phyloP scores from a whole-genome alignment of 2,113 vertebrate genomes.

The Lepus europaeus region DNA sequence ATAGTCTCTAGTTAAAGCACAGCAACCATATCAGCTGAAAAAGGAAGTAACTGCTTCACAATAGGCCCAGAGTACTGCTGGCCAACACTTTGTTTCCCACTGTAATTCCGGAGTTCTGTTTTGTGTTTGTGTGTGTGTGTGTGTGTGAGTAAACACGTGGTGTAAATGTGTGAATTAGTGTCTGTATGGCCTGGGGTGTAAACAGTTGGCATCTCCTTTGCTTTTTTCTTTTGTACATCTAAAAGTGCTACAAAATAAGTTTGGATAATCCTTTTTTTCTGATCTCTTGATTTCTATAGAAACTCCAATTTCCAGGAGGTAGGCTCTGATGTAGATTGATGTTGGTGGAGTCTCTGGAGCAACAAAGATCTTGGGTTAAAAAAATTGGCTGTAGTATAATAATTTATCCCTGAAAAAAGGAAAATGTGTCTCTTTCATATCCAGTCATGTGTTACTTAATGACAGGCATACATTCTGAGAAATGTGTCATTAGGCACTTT shows the following conservation, averaged over 20 bases:
- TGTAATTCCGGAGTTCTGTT: background rate
- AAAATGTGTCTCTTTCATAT: background rate
- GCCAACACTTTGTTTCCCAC: background rate
- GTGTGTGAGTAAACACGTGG: background rate
- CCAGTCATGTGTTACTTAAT: too few species aligned
- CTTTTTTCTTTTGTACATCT: background rate
- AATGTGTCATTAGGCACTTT: too few species aligned
- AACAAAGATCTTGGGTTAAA: background rate
- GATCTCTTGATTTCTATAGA: slow-evolving; percentile 13
- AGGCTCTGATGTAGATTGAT: background rate
- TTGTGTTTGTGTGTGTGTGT: background rate
- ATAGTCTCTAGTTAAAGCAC: slow-evolving; percentile 22
- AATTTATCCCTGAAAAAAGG: background rate
- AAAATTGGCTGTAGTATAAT: background rate
- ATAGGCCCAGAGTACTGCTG: background rate
- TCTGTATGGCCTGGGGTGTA: background rate
- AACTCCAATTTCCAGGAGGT: background rate
- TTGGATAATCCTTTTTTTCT: background rate
- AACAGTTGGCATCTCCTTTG: background rate
- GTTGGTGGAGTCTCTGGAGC: background rate
- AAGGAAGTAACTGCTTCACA: background rate
- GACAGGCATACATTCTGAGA: too few species aligned
- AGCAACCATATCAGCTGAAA: background rate
- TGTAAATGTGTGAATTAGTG: background rate
- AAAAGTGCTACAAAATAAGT: slow-evolving; percentile 13